A percentile compares a stretch with the other conserved stretches of the same genome.
phyloP scores from a whole-genome alignment of 2,888 invertebrate species.

The Cosmorhoe ocellata region DNA sequence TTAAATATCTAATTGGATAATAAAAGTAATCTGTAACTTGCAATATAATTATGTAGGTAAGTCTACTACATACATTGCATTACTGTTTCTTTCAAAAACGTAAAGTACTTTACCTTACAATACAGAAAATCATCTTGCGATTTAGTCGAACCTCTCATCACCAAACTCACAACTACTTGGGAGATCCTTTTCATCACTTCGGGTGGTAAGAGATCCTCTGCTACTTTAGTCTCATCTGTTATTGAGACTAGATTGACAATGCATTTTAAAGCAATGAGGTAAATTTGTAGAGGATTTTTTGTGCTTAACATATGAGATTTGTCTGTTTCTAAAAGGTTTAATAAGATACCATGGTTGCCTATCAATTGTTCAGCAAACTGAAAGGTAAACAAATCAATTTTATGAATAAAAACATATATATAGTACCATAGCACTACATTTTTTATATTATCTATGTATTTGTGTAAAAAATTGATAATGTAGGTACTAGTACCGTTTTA shows the following conservation, averaged over 20 bases:
- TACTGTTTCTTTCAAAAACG: too few species aligned
- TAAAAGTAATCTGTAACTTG: too few species aligned
- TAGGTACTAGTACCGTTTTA: too few species aligned
- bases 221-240: slow-evolving; percentile 48
- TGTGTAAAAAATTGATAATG: too few species aligned
- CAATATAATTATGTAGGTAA: too few species aligned
- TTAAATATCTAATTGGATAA: too few species aligned
- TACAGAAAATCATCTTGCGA: slow-evolving; percentile 71
- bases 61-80: too few species aligned
- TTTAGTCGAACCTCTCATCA: slow-evolving; percentile 59
- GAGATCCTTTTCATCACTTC: slow-evolving; percentile 62
- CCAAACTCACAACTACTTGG: slow-evolving; percentile 60
- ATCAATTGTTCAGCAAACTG: slow-evolving; percentile 67
- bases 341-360: slow-evolving; percentile 59
- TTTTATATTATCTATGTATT: too few species aligned
- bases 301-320: slow-evolving; percentile 37
- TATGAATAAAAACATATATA: background rate
- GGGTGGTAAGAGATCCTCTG: slow-evolving; percentile 37
- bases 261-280: slow-evolving; percentile 62
- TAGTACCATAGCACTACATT: too few species aligned
- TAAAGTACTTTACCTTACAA: slow-evolving; percentile 64
- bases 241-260: slow-evolving; percentile 51
- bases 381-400: slow-evolving; percentile 15
- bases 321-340: slow-evolving; percentile 53
- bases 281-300: slow-evolving; percentile 57